Base-by-base conservation (phyloP, 2,797 vertebrate species). In the Petrocephalus schoutedeni region DNA sequence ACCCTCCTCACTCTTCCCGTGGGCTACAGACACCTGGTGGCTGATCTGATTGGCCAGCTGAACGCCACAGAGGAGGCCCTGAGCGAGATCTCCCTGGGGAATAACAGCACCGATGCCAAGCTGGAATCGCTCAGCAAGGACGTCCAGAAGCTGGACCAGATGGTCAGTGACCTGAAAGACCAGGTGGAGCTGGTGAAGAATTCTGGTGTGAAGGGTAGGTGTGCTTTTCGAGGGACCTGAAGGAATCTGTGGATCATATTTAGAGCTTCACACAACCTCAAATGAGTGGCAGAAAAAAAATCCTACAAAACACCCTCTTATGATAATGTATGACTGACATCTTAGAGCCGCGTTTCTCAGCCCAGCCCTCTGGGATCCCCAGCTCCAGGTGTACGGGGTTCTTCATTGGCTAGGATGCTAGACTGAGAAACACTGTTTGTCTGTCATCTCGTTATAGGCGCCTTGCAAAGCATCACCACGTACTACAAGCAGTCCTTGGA, bases 141-240 rank as follows among this genome's bases (percentile, higher is more conserved):
- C 4, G 94, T 96, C 57, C 95, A 97, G 89, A 97, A 95, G 89
- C 93, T 99, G 0, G 95, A 98, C 87, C 93, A 56, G 0, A 96
- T 96, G 0, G 95, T 98, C 89, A 95, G 96, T 84, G 97, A 98
- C 86, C 95, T 99, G 86, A 94, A 95, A 88, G 95, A 97, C 56
- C 98, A 98, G 89, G 94, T 99, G 1, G 97, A 99, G 93, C 97
- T 97, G 89, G 97, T 99, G 91, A 99, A 98, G 93, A 99, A 98
- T 92, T 99, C 98, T 0, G 97, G 99, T 91, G 93, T 99, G 90
- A 95, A 95, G 89, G 98, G 98, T 99, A 88, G 94, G 95, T 90
- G 51, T 36, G 6, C 1, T 1, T 28, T 77, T 2, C 7, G 32
- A 58, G 16, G 23, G 8, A 32, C 28, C 54, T 12, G 84, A 16